phyloP scores from a whole-genome alignment of 2,113 vertebrate genomes.

The Lontra canadensis region DNA sequence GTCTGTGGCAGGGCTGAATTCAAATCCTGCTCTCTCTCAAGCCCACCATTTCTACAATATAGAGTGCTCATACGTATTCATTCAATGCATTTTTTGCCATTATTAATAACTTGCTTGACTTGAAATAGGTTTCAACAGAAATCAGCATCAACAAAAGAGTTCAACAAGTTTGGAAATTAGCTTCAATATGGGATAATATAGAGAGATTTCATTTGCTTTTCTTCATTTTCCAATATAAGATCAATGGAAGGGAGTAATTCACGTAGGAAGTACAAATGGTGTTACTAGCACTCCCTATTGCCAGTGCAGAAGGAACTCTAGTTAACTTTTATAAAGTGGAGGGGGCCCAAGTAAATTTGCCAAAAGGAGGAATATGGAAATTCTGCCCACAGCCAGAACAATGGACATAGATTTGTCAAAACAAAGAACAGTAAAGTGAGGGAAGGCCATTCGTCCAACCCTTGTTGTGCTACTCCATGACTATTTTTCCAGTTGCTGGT shows the following conservation, averaged over 20 bases:
- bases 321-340: constrained; percentile 51
- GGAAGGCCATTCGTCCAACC: constrained; percentile 38
- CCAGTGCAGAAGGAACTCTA: not conserved
- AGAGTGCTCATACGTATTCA: not conserved
- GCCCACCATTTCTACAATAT: not conserved
- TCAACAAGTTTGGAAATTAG: not conserved
- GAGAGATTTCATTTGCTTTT: not conserved
- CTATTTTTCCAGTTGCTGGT: constrained; percentile 55
- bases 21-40: not conserved
- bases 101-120: not conserved
- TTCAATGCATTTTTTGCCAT: not conserved
- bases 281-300: not conserved
- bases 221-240: constrained; percentile 10
- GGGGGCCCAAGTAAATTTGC: constrained; percentile 48
- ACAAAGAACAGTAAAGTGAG: constrained; percentile 72
- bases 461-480: constrained; percentile 39
- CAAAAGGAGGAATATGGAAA: constrained; percentile 65
- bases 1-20: not conserved
- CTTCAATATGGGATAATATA: not conserved
- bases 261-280: not conserved
- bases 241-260: not conserved
- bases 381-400: constrained; percentile 71
- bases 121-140: constrained; percentile 3
- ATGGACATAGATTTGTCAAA: constrained; percentile 71
- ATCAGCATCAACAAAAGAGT: not conserved